Conservation (phyloP, 2,797 vertebrate genomes). For the Onychomys leucogaster region DNA sequence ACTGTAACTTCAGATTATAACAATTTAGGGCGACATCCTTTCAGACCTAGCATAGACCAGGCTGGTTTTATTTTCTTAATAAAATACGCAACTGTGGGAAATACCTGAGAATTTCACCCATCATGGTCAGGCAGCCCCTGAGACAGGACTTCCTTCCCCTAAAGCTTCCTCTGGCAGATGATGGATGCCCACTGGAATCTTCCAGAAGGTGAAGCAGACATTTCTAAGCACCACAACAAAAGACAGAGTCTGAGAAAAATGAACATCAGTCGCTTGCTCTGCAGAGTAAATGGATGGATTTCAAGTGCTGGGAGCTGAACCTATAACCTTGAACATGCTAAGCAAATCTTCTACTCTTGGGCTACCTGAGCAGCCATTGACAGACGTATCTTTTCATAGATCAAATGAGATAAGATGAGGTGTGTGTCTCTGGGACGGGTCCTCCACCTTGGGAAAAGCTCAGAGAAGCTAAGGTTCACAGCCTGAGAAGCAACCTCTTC, state of each 20-base stretch:
- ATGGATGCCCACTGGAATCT: neutral
- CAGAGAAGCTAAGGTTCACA: neutral
- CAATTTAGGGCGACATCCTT: neutral
- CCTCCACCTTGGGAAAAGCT: neutral
- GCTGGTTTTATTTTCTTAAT: neutral
- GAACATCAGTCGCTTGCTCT: neutral
- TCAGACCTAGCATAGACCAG: neutral
- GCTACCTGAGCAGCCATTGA: neutral
- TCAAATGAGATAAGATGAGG: neutral
- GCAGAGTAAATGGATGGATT: neutral
- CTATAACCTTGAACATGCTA: neutral
- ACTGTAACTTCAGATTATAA: neutral
- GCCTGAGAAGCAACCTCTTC: neutral
- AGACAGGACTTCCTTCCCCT: neutral
- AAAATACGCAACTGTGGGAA: accelerated
- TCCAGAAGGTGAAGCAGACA: neutral
- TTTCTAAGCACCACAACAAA: neutral
- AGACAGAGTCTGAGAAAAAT: neutral
- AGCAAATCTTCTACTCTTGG: neutral
- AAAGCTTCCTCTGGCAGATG: neutral
- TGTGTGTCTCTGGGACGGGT: neutral
- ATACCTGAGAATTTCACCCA: accelerated
- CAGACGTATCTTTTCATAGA: neutral
- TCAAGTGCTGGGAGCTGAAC: neutral
- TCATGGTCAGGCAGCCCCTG: neutral